Conservation (phyloP, 2,113 vertebrate species). For the Girardinichthys multiradiatus region DNA sequence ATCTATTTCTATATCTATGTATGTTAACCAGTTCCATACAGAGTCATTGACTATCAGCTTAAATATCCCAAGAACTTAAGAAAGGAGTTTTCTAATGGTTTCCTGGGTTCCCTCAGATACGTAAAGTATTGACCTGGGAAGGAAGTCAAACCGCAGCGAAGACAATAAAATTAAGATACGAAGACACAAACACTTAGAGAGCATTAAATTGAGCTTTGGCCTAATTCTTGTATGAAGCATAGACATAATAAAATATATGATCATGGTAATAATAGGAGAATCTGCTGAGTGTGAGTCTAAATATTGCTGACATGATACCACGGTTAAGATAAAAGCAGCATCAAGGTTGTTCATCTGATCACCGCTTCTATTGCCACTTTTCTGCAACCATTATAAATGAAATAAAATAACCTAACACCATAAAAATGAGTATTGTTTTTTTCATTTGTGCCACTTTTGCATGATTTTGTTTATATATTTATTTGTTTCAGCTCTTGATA, state of each 20-base stretch:
- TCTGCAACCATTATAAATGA: neutral
- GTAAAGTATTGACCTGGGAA: no score
- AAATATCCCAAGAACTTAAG: neutral
- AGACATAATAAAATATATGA: constrained; percentile 10
- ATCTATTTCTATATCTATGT: neutral
- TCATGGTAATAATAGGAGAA: neutral
- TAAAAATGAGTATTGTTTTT: neutral
- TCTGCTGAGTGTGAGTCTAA: constrained; percentile 1
- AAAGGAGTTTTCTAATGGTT: no score
- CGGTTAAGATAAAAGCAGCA: neutral
- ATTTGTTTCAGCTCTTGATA: constrained; percentile 84
- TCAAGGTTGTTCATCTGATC: neutral
- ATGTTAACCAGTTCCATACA: neutral
- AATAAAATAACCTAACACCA: neutral
- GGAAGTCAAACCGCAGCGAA: neutral
- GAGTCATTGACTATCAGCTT: neutral
- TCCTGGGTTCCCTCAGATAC: no score
- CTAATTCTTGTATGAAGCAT: constrained; percentile 4
- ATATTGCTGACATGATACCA: neutral
- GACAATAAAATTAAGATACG: neutral
- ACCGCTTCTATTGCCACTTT: neutral
- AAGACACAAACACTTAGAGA: neutral
- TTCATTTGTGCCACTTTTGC: neutral
- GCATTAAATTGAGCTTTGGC: constrained; percentile 6
- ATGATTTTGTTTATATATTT: neutral